Percentiles rank a stretch among this genome's conserved stretches.
These are phyloP conservation scores for Atta texana DNA, from an alignment of 1,140 invertebrate species.

Conservation along the genomic window DNA sequence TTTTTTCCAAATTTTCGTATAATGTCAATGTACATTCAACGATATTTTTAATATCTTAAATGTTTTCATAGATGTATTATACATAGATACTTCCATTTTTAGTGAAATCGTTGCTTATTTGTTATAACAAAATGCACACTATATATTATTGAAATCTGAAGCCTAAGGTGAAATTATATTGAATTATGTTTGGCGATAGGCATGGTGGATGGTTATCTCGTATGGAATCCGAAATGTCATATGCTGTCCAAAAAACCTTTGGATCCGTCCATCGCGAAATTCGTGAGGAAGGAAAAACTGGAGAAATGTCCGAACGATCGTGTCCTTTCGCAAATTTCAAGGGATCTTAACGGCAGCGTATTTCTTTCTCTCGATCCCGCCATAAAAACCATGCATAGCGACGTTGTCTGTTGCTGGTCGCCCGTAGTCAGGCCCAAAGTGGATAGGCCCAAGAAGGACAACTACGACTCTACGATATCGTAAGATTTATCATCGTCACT, in stretches of 20 bases:
- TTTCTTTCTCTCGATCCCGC: constrained; percentile 78
- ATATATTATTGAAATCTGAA: background rate
- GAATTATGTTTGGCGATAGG: constrained; percentile 17
- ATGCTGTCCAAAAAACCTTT: constrained; percentile 90
- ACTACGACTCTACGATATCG: constrained; percentile 85
- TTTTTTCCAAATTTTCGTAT: too few species aligned
- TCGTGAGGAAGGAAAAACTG: constrained; percentile 87
- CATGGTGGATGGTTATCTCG: constrained; percentile 87
- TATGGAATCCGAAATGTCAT: constrained; percentile 90
- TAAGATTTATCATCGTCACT: constrained; percentile 75
- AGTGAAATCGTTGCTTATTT: too few species aligned
- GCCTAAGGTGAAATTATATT: background rate
- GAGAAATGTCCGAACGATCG: constrained; percentile 86
- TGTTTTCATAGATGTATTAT: too few species aligned
- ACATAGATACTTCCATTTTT: too few species aligned
- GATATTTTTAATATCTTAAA: too few species aligned
- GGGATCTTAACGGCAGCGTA: constrained; percentile 79
- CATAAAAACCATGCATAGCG: constrained; percentile 72
- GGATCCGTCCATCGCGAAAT: constrained; percentile 88
- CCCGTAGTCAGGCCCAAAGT: constrained; percentile 81
- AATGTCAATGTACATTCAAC: too few species aligned
- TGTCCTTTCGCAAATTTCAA: constrained; percentile 84
- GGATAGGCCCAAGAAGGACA: constrained; percentile 70
- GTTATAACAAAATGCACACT: too few species aligned
- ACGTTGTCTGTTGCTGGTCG: constrained; percentile 87